Percentiles rank a stretch among this genome's conserved stretches.
phyloP scores from a whole-genome alignment of 2,113 vertebrate genomes.

The Limnothrissa miodon region DNA sequence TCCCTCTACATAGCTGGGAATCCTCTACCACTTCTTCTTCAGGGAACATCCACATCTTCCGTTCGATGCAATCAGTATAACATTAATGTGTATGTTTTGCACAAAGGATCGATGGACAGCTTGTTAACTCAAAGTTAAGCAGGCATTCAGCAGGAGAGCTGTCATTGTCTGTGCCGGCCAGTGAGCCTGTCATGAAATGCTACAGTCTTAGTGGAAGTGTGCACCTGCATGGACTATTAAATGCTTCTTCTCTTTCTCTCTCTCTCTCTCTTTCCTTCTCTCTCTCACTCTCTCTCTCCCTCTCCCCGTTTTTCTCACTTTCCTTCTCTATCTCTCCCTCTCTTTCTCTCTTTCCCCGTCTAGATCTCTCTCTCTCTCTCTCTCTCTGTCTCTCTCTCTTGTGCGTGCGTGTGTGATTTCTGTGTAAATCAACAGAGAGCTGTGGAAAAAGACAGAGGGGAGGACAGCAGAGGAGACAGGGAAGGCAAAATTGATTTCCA shows the following conservation, averaged over 20 bases:
- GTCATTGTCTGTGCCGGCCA: not conserved
- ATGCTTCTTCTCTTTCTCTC: not conserved
- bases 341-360: no score
- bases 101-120: not conserved
- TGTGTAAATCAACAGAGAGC: constrained; percentile 46
- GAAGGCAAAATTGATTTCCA: constrained; percentile 46
- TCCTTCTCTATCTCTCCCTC: not conserved
- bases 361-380: constrained; percentile 4
- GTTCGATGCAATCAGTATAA: not conserved
- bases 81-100: not conserved
- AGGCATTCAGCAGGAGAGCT: not conserved
- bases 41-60: not conserved
- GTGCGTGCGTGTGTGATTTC: not conserved
- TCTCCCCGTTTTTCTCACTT: no score
- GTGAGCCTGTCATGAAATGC: not conserved
- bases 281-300: not conserved
- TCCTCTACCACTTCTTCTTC: not conserved
- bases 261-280: not conserved
- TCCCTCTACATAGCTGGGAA: no score
- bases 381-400: not conserved
- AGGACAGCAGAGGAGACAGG: constrained; percentile 25
- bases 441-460: not conserved
- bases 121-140: constrained; percentile 20
- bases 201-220: not conserved
- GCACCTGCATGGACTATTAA: not conserved